phyloP scores from a whole-genome alignment of 2,797 vertebrate genomes.

The Pantherophis vulpinus region DNA sequence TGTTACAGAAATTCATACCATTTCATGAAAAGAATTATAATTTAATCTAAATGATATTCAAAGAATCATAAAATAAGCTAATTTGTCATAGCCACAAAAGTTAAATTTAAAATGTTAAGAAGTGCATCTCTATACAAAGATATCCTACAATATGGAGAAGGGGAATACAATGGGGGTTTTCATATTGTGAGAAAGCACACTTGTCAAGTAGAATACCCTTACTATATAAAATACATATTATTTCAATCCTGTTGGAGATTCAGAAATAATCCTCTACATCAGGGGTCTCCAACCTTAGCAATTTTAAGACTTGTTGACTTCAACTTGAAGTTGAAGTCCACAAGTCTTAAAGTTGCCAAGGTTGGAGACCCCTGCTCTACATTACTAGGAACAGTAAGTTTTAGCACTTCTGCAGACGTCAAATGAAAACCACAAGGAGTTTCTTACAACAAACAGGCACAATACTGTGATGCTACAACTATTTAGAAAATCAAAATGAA shows the following conservation, averaged over 20 bases:
- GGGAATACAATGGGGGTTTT: not conserved
- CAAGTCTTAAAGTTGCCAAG: too few species aligned
- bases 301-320: too few species aligned
- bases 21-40: not conserved
- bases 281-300: too few species aligned
- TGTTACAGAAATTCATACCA: not conserved
- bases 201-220: not conserved
- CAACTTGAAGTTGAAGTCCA: too few species aligned
- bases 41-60: not conserved
- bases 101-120: not conserved
- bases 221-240: constrained; percentile 30
- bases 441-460: constrained; percentile 28
- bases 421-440: constrained; percentile 39
- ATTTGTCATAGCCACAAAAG: not conserved
- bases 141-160: not conserved
- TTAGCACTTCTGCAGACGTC: constrained; percentile 23
- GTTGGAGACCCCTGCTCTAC: not conserved
- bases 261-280: constrained; percentile 29
- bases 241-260: constrained; percentile 42
- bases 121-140: not conserved
- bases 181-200: not conserved
- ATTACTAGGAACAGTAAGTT: constrained; percentile 37
- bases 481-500: not conserved
- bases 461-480: not conserved
- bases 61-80: not conserved